These are phyloP conservation scores for Xenopus tropicalis DNA, from an alignment of 2,113 vertebrate species.

Conservation along the genomic window DNA sequence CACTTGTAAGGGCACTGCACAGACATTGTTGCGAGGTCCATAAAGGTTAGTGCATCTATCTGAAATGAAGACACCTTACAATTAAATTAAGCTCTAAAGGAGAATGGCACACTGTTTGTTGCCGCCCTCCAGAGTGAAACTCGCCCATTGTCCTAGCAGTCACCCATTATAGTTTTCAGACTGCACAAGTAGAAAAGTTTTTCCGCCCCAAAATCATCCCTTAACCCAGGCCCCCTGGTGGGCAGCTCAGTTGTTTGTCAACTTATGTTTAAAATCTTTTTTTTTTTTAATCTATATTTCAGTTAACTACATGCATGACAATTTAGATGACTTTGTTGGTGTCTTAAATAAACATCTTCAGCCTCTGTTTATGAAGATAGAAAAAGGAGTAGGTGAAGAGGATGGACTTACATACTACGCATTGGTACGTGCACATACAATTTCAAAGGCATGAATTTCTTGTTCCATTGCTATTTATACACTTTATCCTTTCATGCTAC, in stretches of 20 bases:
- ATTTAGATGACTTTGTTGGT: constrained; percentile 80
- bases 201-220: too few species aligned
- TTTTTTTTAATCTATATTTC: constrained; percentile 23
- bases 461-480: too few species aligned
- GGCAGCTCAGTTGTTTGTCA: too few species aligned
- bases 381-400: constrained; percentile 79
- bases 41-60: constrained; percentile 61
- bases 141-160: too few species aligned
- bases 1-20: constrained; percentile 60
- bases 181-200: too few species aligned
- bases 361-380: constrained; percentile 86
- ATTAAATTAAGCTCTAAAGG: too few species aligned
- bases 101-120: too few species aligned
- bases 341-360: constrained; percentile 80
- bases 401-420: constrained; percentile 77
- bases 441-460: too few species aligned
- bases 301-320: constrained; percentile 69
- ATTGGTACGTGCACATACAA: constrained; percentile 66
- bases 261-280: constrained; percentile 5
- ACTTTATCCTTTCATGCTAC: too few species aligned
- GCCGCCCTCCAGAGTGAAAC: too few species aligned
- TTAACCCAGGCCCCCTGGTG: too few species aligned
- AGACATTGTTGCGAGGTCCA: constrained; percentile 73
- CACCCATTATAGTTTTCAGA: too few species aligned
- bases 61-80: not conserved